Percentiles rank a stretch among this genome's conserved stretches.
These are phyloP conservation scores for Trogon melanurus DNA, from an alignment of 2,113 vertebrate genomes.

Conservation along the genomic window DNA sequence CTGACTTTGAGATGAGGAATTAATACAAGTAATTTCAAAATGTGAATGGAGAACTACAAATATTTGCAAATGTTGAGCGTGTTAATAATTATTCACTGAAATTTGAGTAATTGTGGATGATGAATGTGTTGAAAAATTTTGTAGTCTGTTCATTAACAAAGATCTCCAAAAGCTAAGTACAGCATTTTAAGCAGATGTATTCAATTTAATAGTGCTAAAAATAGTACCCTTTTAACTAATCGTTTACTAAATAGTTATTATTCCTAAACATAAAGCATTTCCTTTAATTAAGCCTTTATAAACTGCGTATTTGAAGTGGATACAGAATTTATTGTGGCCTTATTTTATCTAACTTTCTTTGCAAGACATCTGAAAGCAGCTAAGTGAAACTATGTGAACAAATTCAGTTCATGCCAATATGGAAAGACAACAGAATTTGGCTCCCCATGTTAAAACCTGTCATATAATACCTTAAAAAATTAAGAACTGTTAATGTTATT, in stretches of 20 bases:
- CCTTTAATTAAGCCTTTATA: neutral
- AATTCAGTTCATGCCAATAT: neutral
- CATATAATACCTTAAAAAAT: neutral
- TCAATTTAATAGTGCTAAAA: slow-evolving; percentile 16
- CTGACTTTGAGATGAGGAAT: neutral
- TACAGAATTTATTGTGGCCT: neutral
- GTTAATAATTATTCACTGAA: slow-evolving; percentile 42
- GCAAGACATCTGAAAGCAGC: neutral
- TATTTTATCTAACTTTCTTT: neutral
- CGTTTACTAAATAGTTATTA: neutral
- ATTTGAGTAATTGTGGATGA: slow-evolving; percentile 28
- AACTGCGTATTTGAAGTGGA: neutral
- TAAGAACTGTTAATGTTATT: neutral
- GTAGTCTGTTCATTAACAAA: slow-evolving; percentile 20
- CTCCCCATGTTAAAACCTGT: neutral
- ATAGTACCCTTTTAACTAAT: neutral
- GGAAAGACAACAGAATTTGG: neutral
- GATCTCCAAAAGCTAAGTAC: neutral
- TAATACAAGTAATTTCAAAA: neutral
- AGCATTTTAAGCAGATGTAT: slow-evolving; percentile 18
- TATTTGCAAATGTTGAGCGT: slow-evolving; percentile 33
- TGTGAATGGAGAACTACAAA: neutral
- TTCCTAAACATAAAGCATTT: neutral
- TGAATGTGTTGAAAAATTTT: neutral
- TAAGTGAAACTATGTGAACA: neutral